Evolutionary conservation across 2,113 vertebrate species (phyloP).

Genomic region (Xenus cinereus): DNA sequence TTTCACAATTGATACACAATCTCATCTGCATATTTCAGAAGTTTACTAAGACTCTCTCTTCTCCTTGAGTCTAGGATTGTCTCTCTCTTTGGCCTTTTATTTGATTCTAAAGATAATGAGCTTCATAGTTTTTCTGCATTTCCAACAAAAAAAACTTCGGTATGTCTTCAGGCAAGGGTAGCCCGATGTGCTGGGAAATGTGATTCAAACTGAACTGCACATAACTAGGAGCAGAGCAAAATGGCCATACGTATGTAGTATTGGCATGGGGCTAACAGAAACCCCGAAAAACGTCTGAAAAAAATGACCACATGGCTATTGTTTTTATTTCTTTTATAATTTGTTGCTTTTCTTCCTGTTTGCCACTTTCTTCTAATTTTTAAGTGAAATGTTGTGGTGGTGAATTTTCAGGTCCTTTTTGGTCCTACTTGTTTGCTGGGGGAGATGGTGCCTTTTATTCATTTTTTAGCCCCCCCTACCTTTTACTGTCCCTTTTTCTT

Average conservation of each 20-base stretch:
- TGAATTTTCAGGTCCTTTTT: not conserved
- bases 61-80: not conserved
- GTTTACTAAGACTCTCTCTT: not conserved
- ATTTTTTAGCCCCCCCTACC: not conserved
- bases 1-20: not conserved
- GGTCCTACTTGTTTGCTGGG: not conserved
- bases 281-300: not conserved
- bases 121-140: not conserved
- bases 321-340: not conserved
- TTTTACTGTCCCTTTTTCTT: not conserved
- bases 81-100: not conserved
- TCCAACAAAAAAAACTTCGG: not conserved
- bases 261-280: not conserved
- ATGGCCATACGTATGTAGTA: not conserved
- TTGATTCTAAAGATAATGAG: not conserved
- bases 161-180: not conserved
- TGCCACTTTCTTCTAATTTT: not conserved
- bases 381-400: not conserved
- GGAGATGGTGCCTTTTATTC: fast-evolving
- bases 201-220: not conserved
- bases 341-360: not conserved
- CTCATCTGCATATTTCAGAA: not conserved
- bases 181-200: not conserved
- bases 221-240: not conserved
- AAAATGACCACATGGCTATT: fast-evolving